phyloP scores from a whole-genome alignment of 2,888 invertebrate genomes.

The Pherbina coryleti region DNA sequence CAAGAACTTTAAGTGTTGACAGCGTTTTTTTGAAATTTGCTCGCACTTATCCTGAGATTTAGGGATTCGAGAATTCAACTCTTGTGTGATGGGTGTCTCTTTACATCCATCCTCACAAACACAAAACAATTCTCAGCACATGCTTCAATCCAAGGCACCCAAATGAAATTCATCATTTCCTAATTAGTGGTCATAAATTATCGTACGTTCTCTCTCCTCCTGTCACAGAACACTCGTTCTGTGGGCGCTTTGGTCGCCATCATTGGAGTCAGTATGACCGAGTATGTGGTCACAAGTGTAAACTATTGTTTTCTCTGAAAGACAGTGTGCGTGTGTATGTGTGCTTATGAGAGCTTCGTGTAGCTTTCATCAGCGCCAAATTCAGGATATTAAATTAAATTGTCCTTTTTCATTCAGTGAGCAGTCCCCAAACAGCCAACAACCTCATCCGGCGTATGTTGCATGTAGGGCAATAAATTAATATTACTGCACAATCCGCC shows the following conservation, averaged over 20 bases:
- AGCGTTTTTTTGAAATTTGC: background rate
- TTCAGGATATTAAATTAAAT: conserved; percentile 65
- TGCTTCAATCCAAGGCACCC: conserved; percentile 39
- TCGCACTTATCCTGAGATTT: background rate
- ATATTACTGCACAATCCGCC: conserved; percentile 44
- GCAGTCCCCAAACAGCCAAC: conserved; percentile 42
- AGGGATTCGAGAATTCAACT: background rate
- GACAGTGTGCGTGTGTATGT: background rate
- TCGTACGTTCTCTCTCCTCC: conserved; percentile 16
- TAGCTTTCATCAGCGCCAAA: conserved; percentile 23
- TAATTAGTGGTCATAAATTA: conserved; percentile 67
- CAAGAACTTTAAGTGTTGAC: conserved; percentile 10
- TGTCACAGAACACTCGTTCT: conserved; percentile 36
- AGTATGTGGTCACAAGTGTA: conserved; percentile 58
- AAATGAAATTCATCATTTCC: conserved; percentile 64
- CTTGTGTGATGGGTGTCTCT: background rate
- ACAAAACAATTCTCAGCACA: conserved; percentile 29
- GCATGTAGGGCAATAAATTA: conserved; percentile 43
- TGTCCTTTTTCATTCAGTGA: conserved; percentile 64
- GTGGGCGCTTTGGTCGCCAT: conserved; percentile 35
- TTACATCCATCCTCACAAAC: background rate
- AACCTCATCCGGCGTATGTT: conserved; percentile 12
- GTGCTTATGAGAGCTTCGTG: conserved; percentile 28
- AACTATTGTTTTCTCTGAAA: conserved; percentile 54
- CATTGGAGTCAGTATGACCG: conserved; percentile 38